A percentile compares a stretch with the other conserved stretches of the same genome.
phyloP scores from a whole-genome alignment of 2,113 vertebrate species.

The Heptranchias perlo region DNA sequence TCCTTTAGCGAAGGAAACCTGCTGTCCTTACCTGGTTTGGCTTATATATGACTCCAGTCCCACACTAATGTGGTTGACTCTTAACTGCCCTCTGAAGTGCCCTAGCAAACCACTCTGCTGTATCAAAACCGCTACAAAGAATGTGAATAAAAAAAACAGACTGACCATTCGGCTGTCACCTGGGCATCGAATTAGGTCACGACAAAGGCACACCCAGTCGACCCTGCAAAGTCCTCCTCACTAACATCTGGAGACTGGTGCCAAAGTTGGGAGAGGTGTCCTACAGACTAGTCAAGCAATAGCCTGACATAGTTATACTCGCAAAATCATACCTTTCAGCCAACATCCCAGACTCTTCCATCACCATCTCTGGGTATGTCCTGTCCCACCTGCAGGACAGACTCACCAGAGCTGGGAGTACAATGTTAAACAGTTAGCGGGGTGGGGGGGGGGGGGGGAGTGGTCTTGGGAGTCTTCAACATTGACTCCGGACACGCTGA shows the following conservation, averaged over 20 bases:
- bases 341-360: neutral
- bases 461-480: neutral
- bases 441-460: neutral
- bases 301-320: neutral
- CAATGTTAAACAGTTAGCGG: neutral
- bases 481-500: neutral
- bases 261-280: neutral
- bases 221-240: neutral
- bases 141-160: too few species aligned
- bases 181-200: neutral
- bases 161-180: neutral
- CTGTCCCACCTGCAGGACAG: neutral
- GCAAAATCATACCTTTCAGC: neutral
- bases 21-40: too few species aligned
- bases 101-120: too few species aligned
- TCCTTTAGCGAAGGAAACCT: too few species aligned
- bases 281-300: neutral
- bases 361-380: too few species aligned
- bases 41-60: too few species aligned
- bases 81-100: too few species aligned
- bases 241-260: neutral
- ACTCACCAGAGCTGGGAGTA: neutral
- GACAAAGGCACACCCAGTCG: neutral
- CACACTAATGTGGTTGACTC: too few species aligned
- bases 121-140: too few species aligned